Percentiles rank a stretch among this genome's conserved stretches.
Evolutionary conservation across 2,797 vertebrate genomes (phyloP).

Genomic region (Malurus leucopterus): DNA sequence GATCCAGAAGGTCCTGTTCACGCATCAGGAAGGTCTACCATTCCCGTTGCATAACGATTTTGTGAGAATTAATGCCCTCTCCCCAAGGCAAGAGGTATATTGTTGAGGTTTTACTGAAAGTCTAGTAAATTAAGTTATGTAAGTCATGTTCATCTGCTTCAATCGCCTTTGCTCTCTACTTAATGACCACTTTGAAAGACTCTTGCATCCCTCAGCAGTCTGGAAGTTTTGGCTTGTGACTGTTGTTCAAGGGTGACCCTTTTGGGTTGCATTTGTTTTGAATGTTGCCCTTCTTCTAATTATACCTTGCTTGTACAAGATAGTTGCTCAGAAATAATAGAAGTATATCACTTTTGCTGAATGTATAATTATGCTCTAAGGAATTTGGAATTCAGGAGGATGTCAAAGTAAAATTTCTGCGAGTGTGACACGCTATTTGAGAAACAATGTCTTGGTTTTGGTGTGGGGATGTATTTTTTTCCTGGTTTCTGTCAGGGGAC

Average conservation of each 20-base stretch:
- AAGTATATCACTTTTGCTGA: neutral
- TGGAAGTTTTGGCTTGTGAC: neutral
- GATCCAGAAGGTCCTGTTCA: neutral
- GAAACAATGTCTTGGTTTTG: slow-evolving; percentile 17
- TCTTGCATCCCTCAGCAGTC: neutral
- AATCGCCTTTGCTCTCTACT: neutral
- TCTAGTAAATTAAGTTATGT: neutral
- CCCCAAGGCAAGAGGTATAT: neutral
- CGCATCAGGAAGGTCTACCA: accelerated
- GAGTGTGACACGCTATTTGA: slow-evolving; percentile 8
- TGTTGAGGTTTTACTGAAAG: neutral
- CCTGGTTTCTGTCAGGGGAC: slow-evolving; percentile 10
- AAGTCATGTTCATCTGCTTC: neutral
- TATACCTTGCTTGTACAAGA: neutral
- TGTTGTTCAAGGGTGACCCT: neutral
- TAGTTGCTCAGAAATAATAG: neutral
- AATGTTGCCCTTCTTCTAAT: slow-evolving; percentile 41
- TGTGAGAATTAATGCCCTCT: neutral
- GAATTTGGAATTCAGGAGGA: slow-evolving; percentile 6
- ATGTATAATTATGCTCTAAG: neutral
- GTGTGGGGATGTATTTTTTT: neutral
- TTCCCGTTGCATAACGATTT: neutral
- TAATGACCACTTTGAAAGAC: neutral
- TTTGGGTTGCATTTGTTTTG: slow-evolving; percentile 1
- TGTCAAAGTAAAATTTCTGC: neutral